These are phyloP conservation scores for Alitta virens DNA, from an alignment of 2,888 invertebrate species.

Conservation along the genomic window DNA sequence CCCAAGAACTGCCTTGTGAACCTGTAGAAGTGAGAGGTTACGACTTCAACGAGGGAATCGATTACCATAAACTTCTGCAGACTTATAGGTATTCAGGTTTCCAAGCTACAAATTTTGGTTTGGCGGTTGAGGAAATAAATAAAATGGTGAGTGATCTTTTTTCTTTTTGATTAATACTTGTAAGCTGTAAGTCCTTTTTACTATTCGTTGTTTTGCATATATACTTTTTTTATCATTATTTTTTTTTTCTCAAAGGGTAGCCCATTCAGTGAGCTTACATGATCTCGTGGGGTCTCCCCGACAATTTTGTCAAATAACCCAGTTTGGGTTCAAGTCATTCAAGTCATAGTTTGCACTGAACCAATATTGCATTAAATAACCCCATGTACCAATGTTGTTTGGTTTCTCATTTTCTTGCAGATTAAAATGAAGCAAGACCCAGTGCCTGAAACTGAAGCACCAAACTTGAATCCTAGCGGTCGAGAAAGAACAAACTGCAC, in stretches of 20 bases:
- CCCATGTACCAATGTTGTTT: not conserved
- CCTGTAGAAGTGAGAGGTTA: constrained; percentile 67
- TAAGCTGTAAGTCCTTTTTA: not conserved
- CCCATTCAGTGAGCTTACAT: no score
- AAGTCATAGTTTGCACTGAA: no score
- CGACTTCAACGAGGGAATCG: constrained; percentile 84
- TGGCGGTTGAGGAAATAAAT: constrained; percentile 86
- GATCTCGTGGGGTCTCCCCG: no score
- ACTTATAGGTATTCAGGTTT: constrained; percentile 85
- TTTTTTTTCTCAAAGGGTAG: no score
- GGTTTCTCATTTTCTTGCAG: constrained; percentile 49
- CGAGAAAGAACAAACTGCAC: constrained; percentile 68
- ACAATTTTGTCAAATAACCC: no score
- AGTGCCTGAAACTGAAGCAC: constrained; percentile 65
- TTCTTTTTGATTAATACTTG: not conserved
- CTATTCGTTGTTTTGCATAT: no score
- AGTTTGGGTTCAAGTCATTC: no score
- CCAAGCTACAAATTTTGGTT: constrained; percentile 93
- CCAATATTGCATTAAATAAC: no score
- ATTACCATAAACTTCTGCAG: constrained; percentile 80
- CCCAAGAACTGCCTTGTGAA: constrained; percentile 26
- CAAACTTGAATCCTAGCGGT: constrained; percentile 68
- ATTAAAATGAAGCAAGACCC: constrained; percentile 71
- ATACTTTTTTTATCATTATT: no score
- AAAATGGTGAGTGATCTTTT: constrained; percentile 69